These are phyloP conservation scores for Capitella teleta DNA, from an alignment of 1,140 invertebrate species.

Conservation along the genomic window DNA sequence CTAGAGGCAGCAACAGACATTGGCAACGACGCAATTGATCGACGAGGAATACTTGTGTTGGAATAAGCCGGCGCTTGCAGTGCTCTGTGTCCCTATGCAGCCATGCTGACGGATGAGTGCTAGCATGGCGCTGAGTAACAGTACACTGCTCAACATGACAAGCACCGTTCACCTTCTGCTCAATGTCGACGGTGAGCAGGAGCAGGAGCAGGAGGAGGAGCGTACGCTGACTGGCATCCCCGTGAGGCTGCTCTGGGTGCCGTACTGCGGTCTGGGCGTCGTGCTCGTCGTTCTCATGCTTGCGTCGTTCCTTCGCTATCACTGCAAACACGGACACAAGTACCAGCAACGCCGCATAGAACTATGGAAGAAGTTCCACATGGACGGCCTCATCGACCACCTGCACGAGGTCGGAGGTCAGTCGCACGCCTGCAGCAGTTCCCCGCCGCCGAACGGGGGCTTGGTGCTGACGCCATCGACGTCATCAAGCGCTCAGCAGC, in stretches of 20 bases:
- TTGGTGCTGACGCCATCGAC: constrained; percentile 7
- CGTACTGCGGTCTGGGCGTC: constrained; percentile 8
- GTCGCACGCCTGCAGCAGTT: not conserved
- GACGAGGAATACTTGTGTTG: too few relatives aligned
- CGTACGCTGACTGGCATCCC: constrained; percentile 1
- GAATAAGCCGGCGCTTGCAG: too few relatives aligned
- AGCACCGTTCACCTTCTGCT: too few relatives aligned
- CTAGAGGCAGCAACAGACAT: too few relatives aligned
- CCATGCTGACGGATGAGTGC: too few relatives aligned
- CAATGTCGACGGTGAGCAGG: too few relatives aligned
- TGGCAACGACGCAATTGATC: too few relatives aligned
- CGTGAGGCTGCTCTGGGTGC: constrained; percentile 10
- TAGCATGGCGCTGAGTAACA: too few relatives aligned
- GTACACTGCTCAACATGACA: too few relatives aligned
- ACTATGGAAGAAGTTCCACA: constrained; percentile 7
- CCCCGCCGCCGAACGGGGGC: constrained; percentile 5
- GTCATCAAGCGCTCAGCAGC: constrained; percentile 1
- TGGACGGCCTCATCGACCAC: constrained; percentile 6
- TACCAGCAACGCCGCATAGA: constrained; percentile 11
- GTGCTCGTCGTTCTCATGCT: constrained; percentile 9
- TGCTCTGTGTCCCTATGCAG: too few relatives aligned
- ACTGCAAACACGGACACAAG: constrained; percentile 12
- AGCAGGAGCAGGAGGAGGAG: not conserved
- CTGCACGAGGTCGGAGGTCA: too few relatives aligned
- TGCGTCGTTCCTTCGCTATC: constrained; percentile 11